Evolutionary conservation across 2,888 invertebrate species (phyloP).

Genomic region (Aproaerema taeniolella): DNA sequence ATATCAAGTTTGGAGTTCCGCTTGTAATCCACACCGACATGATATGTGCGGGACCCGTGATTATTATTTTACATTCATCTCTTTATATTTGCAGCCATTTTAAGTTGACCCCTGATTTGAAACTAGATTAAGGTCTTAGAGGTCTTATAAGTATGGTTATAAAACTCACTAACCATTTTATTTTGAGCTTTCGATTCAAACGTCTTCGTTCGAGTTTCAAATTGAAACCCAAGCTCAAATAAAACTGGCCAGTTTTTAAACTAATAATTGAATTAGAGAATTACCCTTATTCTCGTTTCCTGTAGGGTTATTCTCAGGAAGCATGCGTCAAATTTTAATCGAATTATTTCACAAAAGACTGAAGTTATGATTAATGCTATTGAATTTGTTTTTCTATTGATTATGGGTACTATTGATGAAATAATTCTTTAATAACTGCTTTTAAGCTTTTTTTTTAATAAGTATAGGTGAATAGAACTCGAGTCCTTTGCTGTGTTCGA

Average conservation of each 20-base stretch:
- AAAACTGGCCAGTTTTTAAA: slow-evolving; percentile 22
- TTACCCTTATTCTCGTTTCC: slow-evolving; percentile 6
- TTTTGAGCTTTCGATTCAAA: background rate
- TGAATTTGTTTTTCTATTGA: slow-evolving; percentile 7
- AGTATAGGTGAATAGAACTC: too few species aligned
- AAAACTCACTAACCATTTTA: background rate
- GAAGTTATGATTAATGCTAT: slow-evolving; percentile 50
- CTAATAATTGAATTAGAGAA: slow-evolving; percentile 10
- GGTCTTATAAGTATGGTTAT: background rate
- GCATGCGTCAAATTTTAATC: slow-evolving; percentile 68
- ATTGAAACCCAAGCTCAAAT: slow-evolving; percentile 13
- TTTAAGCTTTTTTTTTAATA: background rate
- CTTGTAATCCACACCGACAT: slow-evolving; percentile 57
- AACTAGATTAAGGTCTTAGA: background rate
- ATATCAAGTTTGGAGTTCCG: slow-evolving; percentile 59
- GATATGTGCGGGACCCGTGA: slow-evolving; percentile 51
- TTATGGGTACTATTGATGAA: background rate
- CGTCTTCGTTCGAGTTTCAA: background rate
- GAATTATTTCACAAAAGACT: slow-evolving; percentile 53
- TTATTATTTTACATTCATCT: slow-evolving; percentile 24
- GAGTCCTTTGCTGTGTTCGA: too few species aligned
- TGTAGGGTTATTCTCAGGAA: slow-evolving; percentile 49
- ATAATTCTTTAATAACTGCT: background rate
- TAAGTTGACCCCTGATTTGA: slow-evolving; percentile 25
- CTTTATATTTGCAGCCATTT: slow-evolving; percentile 21